A percentile compares a stretch with the other conserved stretches of the same genome.
phyloP scores from a whole-genome alignment of 2,113 vertebrate genomes.

The Tichodroma muraria region DNA sequence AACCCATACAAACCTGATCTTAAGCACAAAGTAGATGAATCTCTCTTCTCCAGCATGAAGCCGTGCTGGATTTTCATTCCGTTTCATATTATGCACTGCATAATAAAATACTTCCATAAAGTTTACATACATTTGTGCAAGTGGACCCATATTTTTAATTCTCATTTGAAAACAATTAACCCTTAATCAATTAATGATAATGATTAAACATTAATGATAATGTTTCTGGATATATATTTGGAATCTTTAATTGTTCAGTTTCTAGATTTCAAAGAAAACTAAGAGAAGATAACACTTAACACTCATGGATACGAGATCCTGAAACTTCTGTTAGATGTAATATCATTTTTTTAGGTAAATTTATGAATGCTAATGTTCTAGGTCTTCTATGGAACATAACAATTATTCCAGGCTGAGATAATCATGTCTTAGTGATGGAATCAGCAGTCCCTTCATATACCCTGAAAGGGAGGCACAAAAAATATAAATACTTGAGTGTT shows the following conservation, averaged over 20 bases:
- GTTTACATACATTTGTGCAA: background rate
- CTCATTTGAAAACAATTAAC: background rate
- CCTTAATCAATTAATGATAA: background rate
- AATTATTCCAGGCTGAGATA: background rate
- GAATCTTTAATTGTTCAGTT: background rate
- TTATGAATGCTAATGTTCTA: background rate
- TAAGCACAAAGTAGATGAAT: background rate
- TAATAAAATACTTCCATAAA: background rate
- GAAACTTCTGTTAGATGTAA: background rate
- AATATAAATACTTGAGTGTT: background rate
- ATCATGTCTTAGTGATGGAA: background rate
- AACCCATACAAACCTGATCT: background rate
- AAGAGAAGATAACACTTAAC: background rate
- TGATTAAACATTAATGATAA: too few relatives aligned
- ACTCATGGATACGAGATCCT: background rate
- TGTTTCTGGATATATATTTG: background rate
- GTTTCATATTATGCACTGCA: background rate
- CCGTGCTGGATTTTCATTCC: background rate
- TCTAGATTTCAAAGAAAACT: background rate
- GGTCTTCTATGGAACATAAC: background rate
- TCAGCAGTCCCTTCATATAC: background rate
- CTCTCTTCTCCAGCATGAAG: background rate
- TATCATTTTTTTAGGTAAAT: background rate
- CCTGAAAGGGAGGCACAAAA: background rate
- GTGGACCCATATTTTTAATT: background rate